Conservation (phyloP, 35 echinoderm and acorn worm species). For the Stichopus chloronotus region DNA sequence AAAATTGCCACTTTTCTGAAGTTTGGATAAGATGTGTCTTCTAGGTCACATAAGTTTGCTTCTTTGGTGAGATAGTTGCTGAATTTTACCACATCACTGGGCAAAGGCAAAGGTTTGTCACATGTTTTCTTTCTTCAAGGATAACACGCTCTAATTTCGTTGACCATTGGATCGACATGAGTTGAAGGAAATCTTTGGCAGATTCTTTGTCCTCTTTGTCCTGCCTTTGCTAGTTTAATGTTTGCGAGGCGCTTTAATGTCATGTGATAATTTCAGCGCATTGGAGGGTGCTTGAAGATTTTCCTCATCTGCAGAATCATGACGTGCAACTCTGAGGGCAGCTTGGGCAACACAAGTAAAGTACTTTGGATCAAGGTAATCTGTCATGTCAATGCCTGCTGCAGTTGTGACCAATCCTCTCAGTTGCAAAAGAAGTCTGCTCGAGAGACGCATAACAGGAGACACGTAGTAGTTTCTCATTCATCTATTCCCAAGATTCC, state of each 20-base stretch:
- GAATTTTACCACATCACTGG: conserved; percentile 46
- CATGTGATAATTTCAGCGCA: conserved; percentile 52
- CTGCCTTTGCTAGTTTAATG: conserved; percentile 43
- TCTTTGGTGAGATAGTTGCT: conserved; percentile 21
- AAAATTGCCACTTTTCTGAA: conserved; percentile 61
- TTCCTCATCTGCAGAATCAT: conserved; percentile 43
- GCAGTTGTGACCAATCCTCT: conserved; percentile 7
- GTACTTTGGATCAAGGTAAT: conserved; percentile 48
- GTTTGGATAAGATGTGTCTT: conserved; percentile 53
- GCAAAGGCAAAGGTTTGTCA: conserved; percentile 44
- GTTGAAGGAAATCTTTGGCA: conserved; percentile 45
- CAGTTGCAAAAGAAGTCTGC: conserved; percentile 40
- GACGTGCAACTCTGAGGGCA: conserved; percentile 27
- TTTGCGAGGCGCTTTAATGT: conserved; percentile 58
- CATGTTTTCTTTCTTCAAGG: conserved; percentile 40
- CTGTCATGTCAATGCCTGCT: conserved; percentile 27
- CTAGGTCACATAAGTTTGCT: background rate
- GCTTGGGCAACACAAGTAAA: conserved; percentile 40
- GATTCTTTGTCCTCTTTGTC: background rate
- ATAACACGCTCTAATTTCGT: conserved; percentile 38
- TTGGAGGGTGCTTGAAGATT: conserved; percentile 54
- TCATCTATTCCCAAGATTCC: conserved; percentile 49
- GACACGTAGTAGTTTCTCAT: conserved; percentile 69
- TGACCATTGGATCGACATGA: conserved; percentile 38
- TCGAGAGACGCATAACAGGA: conserved; percentile 44